These are phyloP conservation scores for Trichopria drosophilae DNA, from an alignment of 2,888 invertebrate genomes.

Conservation along the genomic window DNA sequence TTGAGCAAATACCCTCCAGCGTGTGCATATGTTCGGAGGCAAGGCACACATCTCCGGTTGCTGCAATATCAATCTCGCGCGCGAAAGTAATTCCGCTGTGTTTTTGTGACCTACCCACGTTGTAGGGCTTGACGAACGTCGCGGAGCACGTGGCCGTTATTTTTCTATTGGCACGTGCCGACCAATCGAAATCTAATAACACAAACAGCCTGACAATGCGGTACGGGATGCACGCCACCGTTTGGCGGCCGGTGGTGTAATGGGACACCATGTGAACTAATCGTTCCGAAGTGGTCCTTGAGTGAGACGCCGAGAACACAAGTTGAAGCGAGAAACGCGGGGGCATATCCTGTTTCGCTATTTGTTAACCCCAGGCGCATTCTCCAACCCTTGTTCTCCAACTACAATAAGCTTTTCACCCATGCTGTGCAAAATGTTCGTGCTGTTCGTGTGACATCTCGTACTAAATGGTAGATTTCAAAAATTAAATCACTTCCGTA, in stretches of 20 bases:
- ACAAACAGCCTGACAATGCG: conserved; percentile 54
- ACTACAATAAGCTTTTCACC: too few relatives aligned
- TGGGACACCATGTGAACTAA: conserved; percentile 58
- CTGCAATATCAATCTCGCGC: too few relatives aligned
- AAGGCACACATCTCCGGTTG: too few relatives aligned
- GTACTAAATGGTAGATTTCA: too few relatives aligned
- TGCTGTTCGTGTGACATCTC: too few relatives aligned
- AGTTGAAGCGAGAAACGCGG: conserved; percentile 21
- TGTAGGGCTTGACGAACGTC: conserved; percentile 30
- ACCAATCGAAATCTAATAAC: conserved; percentile 58
- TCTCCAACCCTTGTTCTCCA: too few relatives aligned
- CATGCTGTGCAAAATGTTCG: too few relatives aligned
- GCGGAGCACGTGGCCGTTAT: conserved; percentile 19
- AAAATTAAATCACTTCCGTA: too few relatives aligned
- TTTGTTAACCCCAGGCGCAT: too few relatives aligned
- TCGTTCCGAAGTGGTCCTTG: conserved; percentile 52
- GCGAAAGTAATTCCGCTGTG: conserved; percentile 25
- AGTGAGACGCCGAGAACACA: conserved; percentile 12
- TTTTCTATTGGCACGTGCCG: conserved; percentile 43
- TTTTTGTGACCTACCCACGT: conserved; percentile 41
- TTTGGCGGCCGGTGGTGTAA: conserved; percentile 45
- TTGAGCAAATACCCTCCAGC: too few relatives aligned
- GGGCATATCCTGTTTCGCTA: conserved; percentile 49
- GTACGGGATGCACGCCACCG: conserved; percentile 38
- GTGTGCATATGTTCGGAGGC: too few relatives aligned